Percentiles rank a stretch among this genome's conserved stretches.
Conservation (phyloP, 2,888 invertebrate species). For the Flexamia atlantica region DNA sequence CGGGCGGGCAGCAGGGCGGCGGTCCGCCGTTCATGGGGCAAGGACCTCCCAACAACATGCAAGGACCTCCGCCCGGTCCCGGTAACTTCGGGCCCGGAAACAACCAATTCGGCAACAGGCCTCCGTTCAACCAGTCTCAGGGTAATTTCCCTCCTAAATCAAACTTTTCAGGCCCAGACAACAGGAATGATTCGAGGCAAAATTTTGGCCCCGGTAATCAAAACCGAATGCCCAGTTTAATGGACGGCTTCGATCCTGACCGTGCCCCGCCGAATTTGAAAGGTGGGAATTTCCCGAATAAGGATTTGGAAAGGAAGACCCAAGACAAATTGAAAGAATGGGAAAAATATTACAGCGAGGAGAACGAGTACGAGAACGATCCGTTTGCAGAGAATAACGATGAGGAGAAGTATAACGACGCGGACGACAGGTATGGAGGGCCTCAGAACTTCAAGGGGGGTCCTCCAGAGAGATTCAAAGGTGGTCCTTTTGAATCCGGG, state of each 20-base stretch:
- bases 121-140: slow-evolving; percentile 20
- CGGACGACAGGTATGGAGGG: slow-evolving; percentile 47
- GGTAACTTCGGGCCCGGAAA: slow-evolving; percentile 29
- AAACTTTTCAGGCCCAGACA: slow-evolving; percentile 34
- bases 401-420: slow-evolving; percentile 22
- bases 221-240: slow-evolving; percentile 47
- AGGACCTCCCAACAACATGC: slow-evolving; percentile 42
- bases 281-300: slow-evolving; percentile 37
- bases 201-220: slow-evolving; percentile 9
- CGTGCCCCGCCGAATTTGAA: slow-evolving; percentile 48
- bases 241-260: slow-evolving; percentile 62
- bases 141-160: slow-evolving; percentile 22
- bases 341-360: slow-evolving; percentile 52
- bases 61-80: slow-evolving; percentile 36
- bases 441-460: slow-evolving; percentile 31
- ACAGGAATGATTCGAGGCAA: slow-evolving; percentile 29
- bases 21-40: slow-evolving; percentile 35
- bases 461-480: slow-evolving; percentile 47
- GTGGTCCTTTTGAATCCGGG: slow-evolving; percentile 39
- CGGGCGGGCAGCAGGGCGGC: neutral
- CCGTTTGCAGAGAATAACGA: slow-evolving; percentile 50
- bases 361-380: slow-evolving; percentile 49
- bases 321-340: slow-evolving; percentile 53
- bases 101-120: slow-evolving; percentile 34
- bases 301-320: slow-evolving; percentile 8